Conservation (phyloP, 2,113 vertebrate species). For the Macheiramphus alcinus region DNA sequence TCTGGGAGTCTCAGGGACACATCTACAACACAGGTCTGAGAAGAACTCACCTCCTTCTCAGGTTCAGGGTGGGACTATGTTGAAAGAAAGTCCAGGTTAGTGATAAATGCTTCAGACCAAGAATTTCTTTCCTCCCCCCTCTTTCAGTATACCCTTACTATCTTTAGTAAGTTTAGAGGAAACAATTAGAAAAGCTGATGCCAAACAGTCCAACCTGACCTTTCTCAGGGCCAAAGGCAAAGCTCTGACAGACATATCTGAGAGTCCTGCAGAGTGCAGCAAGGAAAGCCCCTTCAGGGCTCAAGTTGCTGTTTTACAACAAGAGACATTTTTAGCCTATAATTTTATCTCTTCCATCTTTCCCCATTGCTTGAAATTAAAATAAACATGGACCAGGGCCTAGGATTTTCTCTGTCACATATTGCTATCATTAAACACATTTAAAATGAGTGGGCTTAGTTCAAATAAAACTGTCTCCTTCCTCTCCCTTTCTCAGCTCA, state of each 20-base stretch:
- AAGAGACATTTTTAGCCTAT: constrained; percentile 32
- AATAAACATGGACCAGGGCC: constrained; percentile 70
- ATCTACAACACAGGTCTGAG: background rate
- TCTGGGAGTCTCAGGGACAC: background rate
- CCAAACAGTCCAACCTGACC: background rate
- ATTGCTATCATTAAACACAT: constrained; percentile 74
- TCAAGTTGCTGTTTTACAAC: constrained; percentile 6
- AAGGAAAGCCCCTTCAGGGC: background rate
- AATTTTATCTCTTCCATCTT: constrained; percentile 43
- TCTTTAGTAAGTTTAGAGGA: background rate
- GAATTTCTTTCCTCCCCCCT: background rate
- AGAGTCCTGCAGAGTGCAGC: background rate
- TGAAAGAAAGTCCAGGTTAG: background rate
- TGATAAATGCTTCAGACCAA: background rate
- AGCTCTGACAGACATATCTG: background rate
- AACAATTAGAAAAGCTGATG: background rate
- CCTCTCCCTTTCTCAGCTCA: constrained; percentile 37
- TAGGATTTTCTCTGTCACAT: constrained; percentile 74
- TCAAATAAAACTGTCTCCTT: constrained; percentile 73
- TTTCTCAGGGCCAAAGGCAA: background rate
- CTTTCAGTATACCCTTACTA: background rate
- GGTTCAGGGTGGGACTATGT: background rate
- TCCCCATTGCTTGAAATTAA: constrained; percentile 59
- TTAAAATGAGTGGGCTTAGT: constrained; percentile 72
- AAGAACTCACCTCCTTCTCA: background rate